Conservation (phyloP, 1,140 invertebrate species). For the Amphibalanus amphitrite region DNA sequence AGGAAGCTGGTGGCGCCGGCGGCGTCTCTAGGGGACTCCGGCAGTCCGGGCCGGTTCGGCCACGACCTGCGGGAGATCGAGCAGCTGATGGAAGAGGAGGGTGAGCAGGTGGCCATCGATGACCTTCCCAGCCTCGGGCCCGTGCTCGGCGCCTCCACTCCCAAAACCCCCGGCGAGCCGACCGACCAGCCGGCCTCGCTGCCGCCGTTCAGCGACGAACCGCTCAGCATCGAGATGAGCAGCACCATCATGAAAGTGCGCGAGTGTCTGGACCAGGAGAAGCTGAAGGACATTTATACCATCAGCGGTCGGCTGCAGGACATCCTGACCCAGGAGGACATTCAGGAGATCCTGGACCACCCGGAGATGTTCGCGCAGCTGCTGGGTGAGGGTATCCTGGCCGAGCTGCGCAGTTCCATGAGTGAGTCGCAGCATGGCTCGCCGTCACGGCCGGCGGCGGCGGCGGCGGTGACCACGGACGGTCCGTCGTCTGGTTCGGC, state of each 20-base stretch:
- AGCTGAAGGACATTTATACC: constrained; percentile 25
- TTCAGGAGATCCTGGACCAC: constrained; percentile 27
- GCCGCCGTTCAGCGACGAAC: constrained; percentile 11
- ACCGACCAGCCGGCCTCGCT: constrained; percentile 10
- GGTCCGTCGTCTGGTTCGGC: too few relatives aligned
- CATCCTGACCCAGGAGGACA: constrained; percentile 24
- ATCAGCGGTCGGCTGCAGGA: constrained; percentile 25
- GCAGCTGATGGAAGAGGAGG: constrained; percentile 15
- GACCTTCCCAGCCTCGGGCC: constrained; percentile 1
- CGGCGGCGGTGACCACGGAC: too few relatives aligned
- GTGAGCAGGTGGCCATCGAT: constrained; percentile 11
- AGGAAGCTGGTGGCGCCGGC: constrained; percentile 20
- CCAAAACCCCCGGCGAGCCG: constrained; percentile 10
- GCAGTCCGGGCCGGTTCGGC: constrained; percentile 12
- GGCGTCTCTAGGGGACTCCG: constrained; percentile 10
- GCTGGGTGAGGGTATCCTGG: not conserved
- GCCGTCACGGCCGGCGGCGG: too few relatives aligned
- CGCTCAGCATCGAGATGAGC: constrained; percentile 19
- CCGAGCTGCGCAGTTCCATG: not conserved
- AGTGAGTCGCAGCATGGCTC: not conserved
- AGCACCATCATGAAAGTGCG: constrained; percentile 21
- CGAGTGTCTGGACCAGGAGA: constrained; percentile 23
- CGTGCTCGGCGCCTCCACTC: constrained; percentile 14
- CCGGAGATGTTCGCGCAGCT: constrained; percentile 18
- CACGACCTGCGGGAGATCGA: constrained; percentile 17